A percentile compares a stretch with the other conserved stretches of the same genome.
Conservation (phyloP, 2,888 invertebrate species). For the Cristatella mucedo region DNA sequence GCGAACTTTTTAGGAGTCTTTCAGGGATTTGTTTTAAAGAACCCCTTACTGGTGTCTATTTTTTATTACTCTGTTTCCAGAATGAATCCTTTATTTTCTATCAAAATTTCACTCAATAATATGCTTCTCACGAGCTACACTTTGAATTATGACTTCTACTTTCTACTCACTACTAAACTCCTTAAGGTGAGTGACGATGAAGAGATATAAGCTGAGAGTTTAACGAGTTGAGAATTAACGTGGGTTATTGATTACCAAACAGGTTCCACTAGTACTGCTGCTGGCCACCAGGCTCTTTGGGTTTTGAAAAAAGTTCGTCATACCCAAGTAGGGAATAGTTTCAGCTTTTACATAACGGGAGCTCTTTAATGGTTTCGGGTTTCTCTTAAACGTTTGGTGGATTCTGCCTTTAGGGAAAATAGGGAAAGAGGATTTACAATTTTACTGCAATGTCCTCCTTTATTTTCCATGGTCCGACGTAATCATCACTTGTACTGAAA, state of each 20-base stretch:
- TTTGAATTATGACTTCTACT: slow-evolving; percentile 50
- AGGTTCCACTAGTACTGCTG: slow-evolving; percentile 20
- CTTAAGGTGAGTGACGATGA: slow-evolving; percentile 16
- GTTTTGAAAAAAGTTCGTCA: slow-evolving; percentile 17
- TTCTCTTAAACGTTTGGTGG: slow-evolving; percentile 13
- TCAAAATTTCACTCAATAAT: slow-evolving; percentile 50
- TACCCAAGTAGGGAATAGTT: slow-evolving; percentile 14
- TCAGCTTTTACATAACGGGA: slow-evolving; percentile 18
- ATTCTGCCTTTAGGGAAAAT: slow-evolving; percentile 4
- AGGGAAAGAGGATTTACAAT: not conserved
- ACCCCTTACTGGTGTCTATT: slow-evolving; percentile 20
- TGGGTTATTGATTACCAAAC: slow-evolving; percentile 18
- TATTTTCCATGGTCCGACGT: too few species aligned
- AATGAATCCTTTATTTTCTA: slow-evolving; percentile 4
- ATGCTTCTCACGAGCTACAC: slow-evolving; percentile 51
- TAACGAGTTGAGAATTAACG: slow-evolving; percentile 12
- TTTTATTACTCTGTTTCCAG: slow-evolving; percentile 12
- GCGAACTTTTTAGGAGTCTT: slow-evolving; percentile 48
- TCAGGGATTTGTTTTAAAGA: slow-evolving; percentile 10
- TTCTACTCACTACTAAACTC: slow-evolving; percentile 10
- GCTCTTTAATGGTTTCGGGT: slow-evolving; percentile 22
- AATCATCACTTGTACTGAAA: too few species aligned
- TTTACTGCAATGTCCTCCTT: too few species aligned
- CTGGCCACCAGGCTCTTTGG: slow-evolving; percentile 21
- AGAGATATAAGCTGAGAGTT: slow-evolving; percentile 18